These are phyloP conservation scores for Rhizomys pruinosus DNA, from an alignment of 2,113 vertebrate genomes.

Conservation along the genomic window DNA sequence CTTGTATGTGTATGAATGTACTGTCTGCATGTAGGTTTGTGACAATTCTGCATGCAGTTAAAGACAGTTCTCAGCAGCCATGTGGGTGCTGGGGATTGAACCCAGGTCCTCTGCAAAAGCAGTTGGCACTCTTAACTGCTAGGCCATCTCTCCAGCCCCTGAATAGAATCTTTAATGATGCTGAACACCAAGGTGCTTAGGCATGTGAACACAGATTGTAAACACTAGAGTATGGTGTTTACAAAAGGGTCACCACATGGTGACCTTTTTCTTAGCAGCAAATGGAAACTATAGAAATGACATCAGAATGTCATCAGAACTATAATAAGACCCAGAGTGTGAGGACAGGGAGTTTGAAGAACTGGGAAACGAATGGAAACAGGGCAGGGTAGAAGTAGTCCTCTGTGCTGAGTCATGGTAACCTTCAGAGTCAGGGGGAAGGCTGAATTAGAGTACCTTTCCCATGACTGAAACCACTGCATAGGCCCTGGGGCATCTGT, in stretches of 20 bases:
- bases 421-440: conserved; percentile 48
- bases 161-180: not conserved
- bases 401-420: not conserved
- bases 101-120: too few relatives aligned
- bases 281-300: conserved; percentile 26
- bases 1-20: too few relatives aligned
- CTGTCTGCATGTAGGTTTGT: too few relatives aligned
- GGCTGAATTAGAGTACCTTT: not conserved
- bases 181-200: not conserved
- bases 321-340: not conserved
- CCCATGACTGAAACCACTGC: not conserved
- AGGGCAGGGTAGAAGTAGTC: not conserved
- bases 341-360: not conserved
- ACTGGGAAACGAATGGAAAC: not conserved
- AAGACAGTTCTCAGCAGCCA: too few relatives aligned
- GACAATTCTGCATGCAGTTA: too few relatives aligned
- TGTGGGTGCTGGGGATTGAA: too few relatives aligned
- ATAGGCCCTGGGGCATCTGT: conserved; percentile 13
- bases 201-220: not conserved
- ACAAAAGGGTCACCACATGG: too few relatives aligned
- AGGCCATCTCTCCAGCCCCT: too few relatives aligned
- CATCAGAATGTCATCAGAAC: conserved; percentile 1
- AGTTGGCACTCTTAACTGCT: too few relatives aligned
- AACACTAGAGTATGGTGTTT: not conserved
- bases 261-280: not conserved